phyloP scores from a whole-genome alignment of 2,888 invertebrate genomes.

The Ophion costatus region DNA sequence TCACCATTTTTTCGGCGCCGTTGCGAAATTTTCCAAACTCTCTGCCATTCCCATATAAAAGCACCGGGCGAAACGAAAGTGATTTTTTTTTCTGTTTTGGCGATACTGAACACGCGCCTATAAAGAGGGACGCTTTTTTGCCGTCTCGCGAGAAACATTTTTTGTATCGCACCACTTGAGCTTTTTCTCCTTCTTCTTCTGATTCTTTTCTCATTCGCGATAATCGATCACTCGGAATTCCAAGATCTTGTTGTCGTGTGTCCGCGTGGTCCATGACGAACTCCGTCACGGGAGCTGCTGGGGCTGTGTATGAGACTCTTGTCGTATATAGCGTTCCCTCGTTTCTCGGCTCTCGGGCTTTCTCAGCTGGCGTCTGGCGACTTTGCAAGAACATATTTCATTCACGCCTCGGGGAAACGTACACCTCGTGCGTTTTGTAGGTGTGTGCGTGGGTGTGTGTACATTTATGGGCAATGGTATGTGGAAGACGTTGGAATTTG shows the following conservation, averaged over 20 bases:
- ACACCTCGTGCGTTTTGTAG: slow-evolving; percentile 13
- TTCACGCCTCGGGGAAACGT: slow-evolving; percentile 55
- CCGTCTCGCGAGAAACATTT: not conserved
- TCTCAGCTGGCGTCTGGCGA: slow-evolving; percentile 17
- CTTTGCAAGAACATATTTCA: slow-evolving; percentile 58
- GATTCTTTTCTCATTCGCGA: slow-evolving; percentile 14
- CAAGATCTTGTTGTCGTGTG: slow-evolving; percentile 33
- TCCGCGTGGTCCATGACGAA: slow-evolving; percentile 30
- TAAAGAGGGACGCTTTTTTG: not conserved
- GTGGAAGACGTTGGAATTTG: not conserved
- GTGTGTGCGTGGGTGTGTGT: not conserved
- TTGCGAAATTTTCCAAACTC: slow-evolving; percentile 42
- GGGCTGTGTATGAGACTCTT: slow-evolving; percentile 24
- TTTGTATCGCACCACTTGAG: not conserved
- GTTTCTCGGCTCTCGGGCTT: slow-evolving; percentile 2
- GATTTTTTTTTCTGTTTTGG: slow-evolving; percentile 48
- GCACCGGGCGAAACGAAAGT: slow-evolving; percentile 46
- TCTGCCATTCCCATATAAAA: not conserved
- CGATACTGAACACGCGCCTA: slow-evolving; percentile 14
- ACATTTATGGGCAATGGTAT: slow-evolving; percentile 2
- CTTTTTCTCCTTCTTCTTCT: not conserved
- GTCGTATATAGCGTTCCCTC: slow-evolving; percentile 11
- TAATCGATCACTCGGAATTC: slow-evolving; percentile 59
- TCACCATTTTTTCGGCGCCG: slow-evolving; percentile 10
- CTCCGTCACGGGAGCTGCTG: slow-evolving; percentile 21